A percentile compares a stretch with the other conserved stretches of the same genome.
Evolutionary conservation across 2,113 vertebrate genomes (phyloP).

Genomic region (Macrotis lagotis): DNA sequence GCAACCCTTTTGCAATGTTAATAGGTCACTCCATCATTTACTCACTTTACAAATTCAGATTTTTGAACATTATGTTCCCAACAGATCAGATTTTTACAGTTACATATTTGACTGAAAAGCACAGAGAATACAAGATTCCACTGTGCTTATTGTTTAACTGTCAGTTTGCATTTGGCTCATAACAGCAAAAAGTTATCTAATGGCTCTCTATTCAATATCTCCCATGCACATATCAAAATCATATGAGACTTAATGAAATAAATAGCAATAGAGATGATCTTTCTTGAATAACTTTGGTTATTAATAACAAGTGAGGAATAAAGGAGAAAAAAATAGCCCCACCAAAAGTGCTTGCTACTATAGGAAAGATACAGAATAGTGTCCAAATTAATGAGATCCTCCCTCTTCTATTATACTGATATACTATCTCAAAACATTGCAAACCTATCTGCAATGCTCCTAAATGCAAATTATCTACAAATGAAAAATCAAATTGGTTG

Average conservation of each 20-base stretch:
- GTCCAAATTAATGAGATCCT: background rate
- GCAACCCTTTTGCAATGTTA: background rate
- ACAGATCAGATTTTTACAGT: background rate
- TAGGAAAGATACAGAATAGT: too few relatives aligned
- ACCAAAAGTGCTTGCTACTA: background rate
- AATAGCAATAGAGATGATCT: background rate
- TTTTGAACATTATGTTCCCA: conserved; percentile 7
- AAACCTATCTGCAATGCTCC: too few relatives aligned
- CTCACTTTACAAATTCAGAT: background rate
- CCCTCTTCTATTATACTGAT: background rate
- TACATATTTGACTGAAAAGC: background rate
- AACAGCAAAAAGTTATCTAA: background rate
- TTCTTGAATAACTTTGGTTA: background rate
- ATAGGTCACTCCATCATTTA: background rate
- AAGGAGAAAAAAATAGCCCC: background rate
- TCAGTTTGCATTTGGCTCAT: background rate
- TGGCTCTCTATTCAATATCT: background rate
- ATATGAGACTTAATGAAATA: background rate
- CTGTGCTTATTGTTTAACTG: background rate
- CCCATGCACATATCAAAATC: background rate
- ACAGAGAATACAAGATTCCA: background rate
- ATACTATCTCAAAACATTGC: background rate
- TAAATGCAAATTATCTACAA: background rate
- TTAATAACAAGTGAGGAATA: background rate
- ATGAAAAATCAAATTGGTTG: background rate